Percentiles rank a stretch among this genome's conserved stretches.
Conservation (phyloP, 2,113 vertebrate species). For the Cervus canadensis region DNA sequence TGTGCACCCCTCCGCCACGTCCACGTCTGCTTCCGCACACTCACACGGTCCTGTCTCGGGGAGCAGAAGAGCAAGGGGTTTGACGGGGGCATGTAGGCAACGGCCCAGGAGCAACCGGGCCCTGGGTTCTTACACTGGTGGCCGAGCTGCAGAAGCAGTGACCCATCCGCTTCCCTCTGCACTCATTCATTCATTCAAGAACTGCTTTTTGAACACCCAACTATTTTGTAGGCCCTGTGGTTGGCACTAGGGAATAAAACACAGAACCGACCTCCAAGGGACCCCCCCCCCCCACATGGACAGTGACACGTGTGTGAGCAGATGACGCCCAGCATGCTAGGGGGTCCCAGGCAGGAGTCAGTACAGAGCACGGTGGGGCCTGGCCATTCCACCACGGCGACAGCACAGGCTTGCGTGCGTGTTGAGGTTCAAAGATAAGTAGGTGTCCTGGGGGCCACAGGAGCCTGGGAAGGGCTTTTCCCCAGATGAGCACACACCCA, state of each 20-base stretch:
- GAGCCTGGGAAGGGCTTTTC: neutral
- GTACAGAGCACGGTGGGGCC: neutral
- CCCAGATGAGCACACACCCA: neutral
- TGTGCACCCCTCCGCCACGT: neutral
- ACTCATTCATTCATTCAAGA: neutral
- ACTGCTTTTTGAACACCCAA: neutral
- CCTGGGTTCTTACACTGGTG: neutral
- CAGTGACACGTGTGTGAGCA: neutral
- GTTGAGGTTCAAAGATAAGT: neutral
- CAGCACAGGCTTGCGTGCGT: fast-evolving
- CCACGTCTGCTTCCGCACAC: neutral
- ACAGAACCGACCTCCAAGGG: neutral
- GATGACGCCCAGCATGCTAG: fast-evolving
- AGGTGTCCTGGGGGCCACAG: neutral
- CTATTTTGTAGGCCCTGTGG: neutral
- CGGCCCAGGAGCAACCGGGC: neutral
- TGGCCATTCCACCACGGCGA: neutral
- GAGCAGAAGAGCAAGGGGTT: neutral
- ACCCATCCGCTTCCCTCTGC: neutral
- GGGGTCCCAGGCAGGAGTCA: neutral
- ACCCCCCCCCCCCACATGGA: neutral
- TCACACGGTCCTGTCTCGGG: neutral
- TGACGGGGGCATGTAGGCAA: neutral
- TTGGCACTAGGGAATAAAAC: neutral
- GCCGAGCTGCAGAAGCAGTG: neutral